Evolutionary conservation across 2,888 invertebrate species (phyloP).

Genomic region (Deroplatys truncata): DNA sequence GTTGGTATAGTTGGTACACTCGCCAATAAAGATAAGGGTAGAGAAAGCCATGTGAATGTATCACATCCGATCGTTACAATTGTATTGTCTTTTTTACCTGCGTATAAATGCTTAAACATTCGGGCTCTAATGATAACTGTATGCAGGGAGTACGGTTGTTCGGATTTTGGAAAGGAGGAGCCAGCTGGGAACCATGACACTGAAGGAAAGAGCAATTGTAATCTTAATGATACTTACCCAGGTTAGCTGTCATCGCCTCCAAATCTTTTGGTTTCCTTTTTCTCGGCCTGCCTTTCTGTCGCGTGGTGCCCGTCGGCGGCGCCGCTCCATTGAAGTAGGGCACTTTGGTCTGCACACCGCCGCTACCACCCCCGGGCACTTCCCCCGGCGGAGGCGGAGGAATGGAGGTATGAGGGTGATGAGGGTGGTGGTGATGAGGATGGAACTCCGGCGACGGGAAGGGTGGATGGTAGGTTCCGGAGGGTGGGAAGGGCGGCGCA

Average conservation of each 20-base stretch:
- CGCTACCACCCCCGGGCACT: slow-evolving; percentile 43
- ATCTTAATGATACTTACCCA: slow-evolving; percentile 58
- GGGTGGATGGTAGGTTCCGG: slow-evolving; percentile 41
- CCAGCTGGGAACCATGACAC: too few relatives aligned
- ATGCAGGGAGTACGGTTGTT: too few relatives aligned
- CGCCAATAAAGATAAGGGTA: too few relatives aligned
- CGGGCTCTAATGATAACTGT: too few relatives aligned
- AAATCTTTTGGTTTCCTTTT: slow-evolving; percentile 90
- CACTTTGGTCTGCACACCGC: slow-evolving; percentile 48
- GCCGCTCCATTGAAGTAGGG: slow-evolving; percentile 53
- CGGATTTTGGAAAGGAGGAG: too few relatives aligned
- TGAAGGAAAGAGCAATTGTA: too few relatives aligned
- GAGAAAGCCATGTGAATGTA: too few relatives aligned
- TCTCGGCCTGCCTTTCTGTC: slow-evolving; percentile 89
- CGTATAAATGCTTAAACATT: too few relatives aligned
- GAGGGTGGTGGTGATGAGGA: slow-evolving; percentile 39
- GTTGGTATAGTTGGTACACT: too few relatives aligned
- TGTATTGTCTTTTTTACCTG: too few relatives aligned
- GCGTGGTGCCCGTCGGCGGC: slow-evolving; percentile 51
- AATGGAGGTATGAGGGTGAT: slow-evolving; percentile 43
- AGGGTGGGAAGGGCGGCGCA: slow-evolving; percentile 16
- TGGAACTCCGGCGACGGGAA: slow-evolving; percentile 51
- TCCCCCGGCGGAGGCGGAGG: slow-evolving; percentile 55
- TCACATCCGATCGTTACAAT: too few relatives aligned
- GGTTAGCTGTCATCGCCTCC: slow-evolving; percentile 78